Base-by-base conservation (phyloP, 1,140 invertebrate species). In the Saccostrea echinata region DNA sequence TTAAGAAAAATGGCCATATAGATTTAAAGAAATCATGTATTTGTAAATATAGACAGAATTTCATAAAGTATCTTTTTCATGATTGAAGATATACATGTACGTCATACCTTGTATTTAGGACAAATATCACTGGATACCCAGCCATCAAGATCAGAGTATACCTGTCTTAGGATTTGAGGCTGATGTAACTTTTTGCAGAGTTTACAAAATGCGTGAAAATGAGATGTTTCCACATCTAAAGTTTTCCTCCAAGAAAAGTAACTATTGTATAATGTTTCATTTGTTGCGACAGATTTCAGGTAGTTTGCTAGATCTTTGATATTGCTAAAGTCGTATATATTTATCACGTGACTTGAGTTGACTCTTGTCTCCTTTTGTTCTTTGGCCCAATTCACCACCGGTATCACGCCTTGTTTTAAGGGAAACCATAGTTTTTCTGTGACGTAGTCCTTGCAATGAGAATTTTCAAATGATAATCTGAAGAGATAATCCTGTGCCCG, bases 251-350 rank as follows among this genome's bases (percentile, higher is more conserved):
- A 95, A n/a, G 87, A 76, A 84, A 95, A 93, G 88, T 95, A 94
- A 57, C 92, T 91, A 52, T 93, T 92, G 88, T 95, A 95, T 9
- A 93, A 92, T 0, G 85, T 85, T 16, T 93, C 91, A 86, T 93
- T 91, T 12, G 85, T 71, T 71, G 80, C 89, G 0, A 94, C 88
- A 55, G 96, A 96, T 84, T 97, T 96, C n/a, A 99, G 95, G 94
- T 98, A 99, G 2, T 97, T 96, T 3, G 98, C 98, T 51, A 99
- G 94, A 91, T 97, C 97, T 91, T 97, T 96, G 0, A 98, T 97
- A 13, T 97, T 97, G 3, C 97, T 96, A 94, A 99, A 99, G 94
- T 99, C 98, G 92, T 99, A 98, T 1, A 99, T 97, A 95, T 99
- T 98, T 51, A 99, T 98, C 93, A 96, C 97, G 0, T 98, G 98